Percentiles rank a stretch among this genome's conserved stretches.
These are phyloP conservation scores for Siderastrea radians DNA, from an alignment of 92 coral and sea anemone species.

Conservation along the genomic window DNA sequence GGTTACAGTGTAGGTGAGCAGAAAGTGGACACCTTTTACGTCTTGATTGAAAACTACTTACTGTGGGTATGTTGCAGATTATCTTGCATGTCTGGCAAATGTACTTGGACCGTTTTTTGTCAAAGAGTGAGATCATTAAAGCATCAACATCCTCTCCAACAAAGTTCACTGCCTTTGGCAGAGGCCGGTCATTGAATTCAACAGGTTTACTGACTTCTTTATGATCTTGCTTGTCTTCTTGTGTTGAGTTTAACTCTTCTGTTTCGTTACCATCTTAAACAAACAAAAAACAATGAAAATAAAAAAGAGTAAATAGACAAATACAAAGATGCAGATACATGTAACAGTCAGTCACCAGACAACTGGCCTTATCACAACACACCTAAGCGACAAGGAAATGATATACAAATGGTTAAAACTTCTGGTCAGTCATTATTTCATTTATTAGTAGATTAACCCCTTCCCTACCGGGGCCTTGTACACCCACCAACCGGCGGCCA, in stretches of 20 bases:
- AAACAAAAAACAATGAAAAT: neutral
- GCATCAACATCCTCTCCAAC: conserved; percentile 89
- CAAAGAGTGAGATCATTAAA: conserved; percentile 77
- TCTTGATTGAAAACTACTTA: conserved; percentile 5
- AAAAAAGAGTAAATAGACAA: neutral
- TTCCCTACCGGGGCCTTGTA: too few species aligned
- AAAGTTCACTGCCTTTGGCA: conserved; percentile 53
- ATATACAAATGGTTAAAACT: too few species aligned
- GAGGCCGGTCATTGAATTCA: conserved; percentile 30
- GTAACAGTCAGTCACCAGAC: too few species aligned
- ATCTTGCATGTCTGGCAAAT: conserved; percentile 91
- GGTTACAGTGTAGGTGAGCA: too few species aligned
- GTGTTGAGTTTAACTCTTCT: conserved; percentile 4
- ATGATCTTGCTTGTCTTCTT: conserved; percentile 36
- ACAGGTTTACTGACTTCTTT: neutral
- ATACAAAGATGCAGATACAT: neutral
- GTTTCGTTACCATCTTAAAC: conserved; percentile 14
- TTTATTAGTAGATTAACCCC: too few species aligned
- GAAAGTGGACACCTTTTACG: too few species aligned
- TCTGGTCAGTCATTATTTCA: too few species aligned
- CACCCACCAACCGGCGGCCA: too few species aligned
- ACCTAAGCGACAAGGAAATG: too few species aligned
- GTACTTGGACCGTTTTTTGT: conserved; percentile 74
- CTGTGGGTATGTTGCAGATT: conserved; percentile 81
- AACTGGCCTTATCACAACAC: too few species aligned